Evolutionary conservation across 2,113 vertebrate species (phyloP), one percentile per base, ranked within the genome.

Genomic region (Anseranas semipalmata): DNA sequence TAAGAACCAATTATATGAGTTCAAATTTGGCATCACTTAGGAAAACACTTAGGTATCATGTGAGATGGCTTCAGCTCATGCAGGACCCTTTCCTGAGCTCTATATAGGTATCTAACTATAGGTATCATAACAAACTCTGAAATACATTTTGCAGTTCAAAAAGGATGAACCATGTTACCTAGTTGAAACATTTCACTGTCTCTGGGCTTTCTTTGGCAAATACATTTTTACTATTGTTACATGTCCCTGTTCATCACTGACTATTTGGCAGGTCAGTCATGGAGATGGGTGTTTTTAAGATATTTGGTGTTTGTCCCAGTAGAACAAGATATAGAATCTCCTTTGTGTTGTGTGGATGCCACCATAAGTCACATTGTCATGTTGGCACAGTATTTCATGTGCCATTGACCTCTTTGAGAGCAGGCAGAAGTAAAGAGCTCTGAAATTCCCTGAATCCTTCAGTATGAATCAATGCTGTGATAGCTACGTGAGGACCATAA

Each of bases 331-430:
- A 48, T 48, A 72, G 35, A 87, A 41, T 72, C 39, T 71, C 55
- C 56, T 67, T 46, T 75, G 65, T 59, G 62, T 32, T 7, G 5
- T 9, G 46, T 1, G 0, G 30, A 8, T 24, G 2, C 6, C 0
- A 2, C 41, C 0, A 0, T 46, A 59, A 0, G 2, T 84, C 24
- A 19, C 0, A 0, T 3, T 82, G 85, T 68, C 73, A 14, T 28
- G 17, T 28, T 65, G 39, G 62, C 19, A 2, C 5, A 0, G 13
- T 66, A 7, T 65, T 67, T 72, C 27, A 4, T 39, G 56, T 76
- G 46, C 52, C 6, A 2, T 13, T 95, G 80, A 71, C 56, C 60
- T 68, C 65, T 67, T 32, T 27, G 50, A 71, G 56, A 82, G 37
- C 0, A 0, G 52, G 41, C 35, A 59, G 62, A 86, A 39, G 16